Base-by-base conservation (phyloP, 2,113 vertebrate genomes). In the Carollia perspicillata region DNA sequence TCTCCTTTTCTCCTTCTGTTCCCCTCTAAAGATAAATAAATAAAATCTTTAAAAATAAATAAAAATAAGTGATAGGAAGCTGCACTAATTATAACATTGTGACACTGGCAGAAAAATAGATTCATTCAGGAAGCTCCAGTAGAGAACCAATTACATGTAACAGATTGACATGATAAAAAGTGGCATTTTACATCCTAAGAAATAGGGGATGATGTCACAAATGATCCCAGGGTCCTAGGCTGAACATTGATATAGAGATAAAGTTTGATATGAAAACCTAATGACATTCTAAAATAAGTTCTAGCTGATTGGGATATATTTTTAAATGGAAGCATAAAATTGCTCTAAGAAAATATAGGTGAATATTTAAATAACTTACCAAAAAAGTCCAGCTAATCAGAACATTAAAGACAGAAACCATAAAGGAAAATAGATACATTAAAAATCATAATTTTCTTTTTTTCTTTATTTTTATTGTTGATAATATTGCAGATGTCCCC, bases 401-500 rank as follows among this genome's bases (percentile, higher is more conserved):
- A 90, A 55, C 28, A 51, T 51, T 72, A 16, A 93, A 88, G 22
- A 68, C 42, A 81, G 33, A 97, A 85, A 55, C 16, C 51, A 26
- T 88, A 72, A 65, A 77, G 44, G 63, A 89, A 97, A 96, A 75
- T 49, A 90, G 11, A 49, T 65, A 90, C 11, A 74, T 77, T 72
- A 47, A 96, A 87, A 87, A 78, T 60, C 20, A 23, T 72, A 78
- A 71, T 84, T 88, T 92, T 93, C 44, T 63, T 30, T 30, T 58
- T 13, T 60, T 58, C 8, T 58, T 58, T 30, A 63, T 63, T 63
- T 63, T 63, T 63, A 63, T 63, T 30, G 26, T 63, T 63, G 60
- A 63, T 63, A 30, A 13, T 30, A 63, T 63, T 63, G 12, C 28
- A 14, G 60, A 63, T 63, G 60, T 30, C 28, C 60, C 11, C 58